Conservation (phyloP, 2,797 vertebrate genomes). For the Danio jaintianensis region DNA sequence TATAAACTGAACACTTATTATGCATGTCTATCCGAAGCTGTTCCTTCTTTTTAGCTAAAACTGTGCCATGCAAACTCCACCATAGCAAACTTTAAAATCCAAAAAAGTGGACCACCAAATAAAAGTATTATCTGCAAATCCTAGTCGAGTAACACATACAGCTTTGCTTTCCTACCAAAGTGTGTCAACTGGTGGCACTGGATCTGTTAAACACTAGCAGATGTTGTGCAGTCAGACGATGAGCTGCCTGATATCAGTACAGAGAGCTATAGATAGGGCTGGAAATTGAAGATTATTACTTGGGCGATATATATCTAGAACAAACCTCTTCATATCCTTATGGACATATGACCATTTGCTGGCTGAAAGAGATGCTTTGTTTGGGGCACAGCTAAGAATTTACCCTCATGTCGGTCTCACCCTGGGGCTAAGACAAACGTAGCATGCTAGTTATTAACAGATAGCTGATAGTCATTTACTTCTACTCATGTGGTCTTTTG, state of each 20-base stretch:
- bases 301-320: slow-evolving; percentile 26
- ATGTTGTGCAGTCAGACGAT: neutral
- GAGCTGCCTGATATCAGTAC: neutral
- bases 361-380: slow-evolving; percentile 28
- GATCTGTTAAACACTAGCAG: slow-evolving; percentile 21
- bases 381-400: slow-evolving; percentile 7
- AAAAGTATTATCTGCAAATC: neutral
- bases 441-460: neutral
- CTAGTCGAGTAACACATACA: neutral
- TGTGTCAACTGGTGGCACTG: slow-evolving; percentile 5
- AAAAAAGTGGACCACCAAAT: neutral
- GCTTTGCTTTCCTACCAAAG: neutral
- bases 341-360: slow-evolving; percentile 8
- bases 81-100: neutral
- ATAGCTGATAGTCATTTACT: slow-evolving; percentile 8
- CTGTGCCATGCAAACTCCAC: neutral
- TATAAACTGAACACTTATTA: no score
- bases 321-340: slow-evolving; percentile 10
- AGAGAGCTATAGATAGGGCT: neutral
- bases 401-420: slow-evolving; percentile 1
- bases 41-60: neutral
- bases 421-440: slow-evolving; percentile 15
- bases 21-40: no score
- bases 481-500: slow-evolving; percentile 22
- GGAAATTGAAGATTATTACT: slow-evolving; percentile 28